Conservation (phyloP, 2,888 invertebrate genomes). For the Drosophila neotestacea region DNA sequence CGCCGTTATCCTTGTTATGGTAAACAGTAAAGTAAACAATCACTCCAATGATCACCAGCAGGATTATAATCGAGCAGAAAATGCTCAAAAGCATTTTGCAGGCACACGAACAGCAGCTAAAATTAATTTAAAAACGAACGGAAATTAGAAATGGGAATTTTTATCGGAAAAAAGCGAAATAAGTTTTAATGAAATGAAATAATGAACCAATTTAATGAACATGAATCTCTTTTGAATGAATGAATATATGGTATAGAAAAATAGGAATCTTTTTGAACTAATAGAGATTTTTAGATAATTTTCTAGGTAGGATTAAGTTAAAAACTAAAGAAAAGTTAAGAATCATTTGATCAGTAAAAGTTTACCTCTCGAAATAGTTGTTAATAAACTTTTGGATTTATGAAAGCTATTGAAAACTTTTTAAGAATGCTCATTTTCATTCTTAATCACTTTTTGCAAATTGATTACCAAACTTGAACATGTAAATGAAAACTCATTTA, state of each 20-base stretch:
- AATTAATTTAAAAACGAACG: constrained; percentile 32
- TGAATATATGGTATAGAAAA: background rate
- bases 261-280: background rate
- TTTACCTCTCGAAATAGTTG: no score
- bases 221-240: background rate
- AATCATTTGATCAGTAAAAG: no score
- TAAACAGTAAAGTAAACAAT: constrained; percentile 83
- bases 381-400: no score
- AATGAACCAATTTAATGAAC: background rate
- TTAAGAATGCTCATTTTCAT: background rate
- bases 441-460: background rate
- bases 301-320: background rate
- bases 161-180: background rate
- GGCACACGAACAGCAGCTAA: constrained; percentile 83
- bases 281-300: background rate
- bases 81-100: constrained; percentile 78
- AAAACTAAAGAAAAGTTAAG: background rate
- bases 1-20: constrained; percentile 70
- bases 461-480: background rate
- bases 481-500: background rate
- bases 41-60: constrained; percentile 79
- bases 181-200: background rate
- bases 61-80: constrained; percentile 68
- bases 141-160: background rate
- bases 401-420: no score